Evolutionary conservation across 2,797 vertebrate species (phyloP), one percentile per base, ranked within the genome.

Genomic region (Pangasius mekongensis): DNA sequence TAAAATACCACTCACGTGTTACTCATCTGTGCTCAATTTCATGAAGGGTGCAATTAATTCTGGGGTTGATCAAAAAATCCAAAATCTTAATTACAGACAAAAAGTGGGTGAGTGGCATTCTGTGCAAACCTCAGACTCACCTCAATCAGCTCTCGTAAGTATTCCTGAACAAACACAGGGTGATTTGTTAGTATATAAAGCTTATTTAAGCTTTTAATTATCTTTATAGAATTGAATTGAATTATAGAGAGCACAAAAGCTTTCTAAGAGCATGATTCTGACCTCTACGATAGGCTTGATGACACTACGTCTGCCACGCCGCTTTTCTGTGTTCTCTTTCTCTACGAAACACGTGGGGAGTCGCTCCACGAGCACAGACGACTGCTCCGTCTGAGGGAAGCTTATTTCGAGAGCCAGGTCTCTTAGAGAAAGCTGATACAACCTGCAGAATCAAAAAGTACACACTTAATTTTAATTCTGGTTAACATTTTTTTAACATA

Each of bases 321-420:
- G 96, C 77, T 97, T 93, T 91, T 99, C 98, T 87, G 94, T 98
- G 91, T 95, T 97, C 93, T 99, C 98, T 94, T 97, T 98, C 93
- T 99, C 98, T 90, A 97, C 91, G 89, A 99, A 99, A 91, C 98
- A 99, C 87, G 97, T 58, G 0, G 99, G 99, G 16, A 99, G 97
- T 91, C 97, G 98, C 76, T 94, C 95, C 27, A 99, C 95, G 71
- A 98, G 95, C 64, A 98, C 93, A 20, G 91, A 92, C 16, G 95
- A 92, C 58, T 91, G 93, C 6, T 89, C 94, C 11, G 89, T 91
- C 71, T 95, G 93, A 69, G 96, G 95, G 93, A 99, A 98, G 1
- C 91, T 92, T 87, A 99, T 92, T 89, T 98, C 97, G 89, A 99
- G 94, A 66, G 98, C 99, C 86, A 97, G 92, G 88, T 95, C 95